These are phyloP conservation scores for Notothenia rossii DNA, from an alignment of 2,113 vertebrate species.

Conservation along the genomic window DNA sequence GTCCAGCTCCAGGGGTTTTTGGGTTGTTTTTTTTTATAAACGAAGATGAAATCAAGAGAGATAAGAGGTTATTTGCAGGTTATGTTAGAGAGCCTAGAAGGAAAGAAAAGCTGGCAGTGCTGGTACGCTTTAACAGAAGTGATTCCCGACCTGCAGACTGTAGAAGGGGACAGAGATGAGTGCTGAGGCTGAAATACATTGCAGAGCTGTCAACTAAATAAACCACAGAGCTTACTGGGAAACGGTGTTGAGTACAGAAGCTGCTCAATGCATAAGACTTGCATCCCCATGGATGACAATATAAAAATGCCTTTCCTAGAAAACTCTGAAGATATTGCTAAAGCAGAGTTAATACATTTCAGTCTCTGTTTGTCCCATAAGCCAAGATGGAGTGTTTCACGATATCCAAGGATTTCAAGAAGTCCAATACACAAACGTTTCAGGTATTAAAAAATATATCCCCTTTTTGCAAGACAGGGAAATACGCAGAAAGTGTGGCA, in stretches of 20 bases:
- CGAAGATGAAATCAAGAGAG: constrained; percentile 36
- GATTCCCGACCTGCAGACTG: constrained; percentile 57
- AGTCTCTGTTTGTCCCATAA: constrained; percentile 29
- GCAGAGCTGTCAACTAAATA: constrained; percentile 68
- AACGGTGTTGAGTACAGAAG: constrained; percentile 41
- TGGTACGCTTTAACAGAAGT: constrained; percentile 48
- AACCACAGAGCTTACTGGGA: constrained; percentile 50
- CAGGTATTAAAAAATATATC: constrained; percentile 4
- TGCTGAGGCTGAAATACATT: constrained; percentile 64
- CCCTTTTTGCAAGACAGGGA: background rate
- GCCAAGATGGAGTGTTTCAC: background rate
- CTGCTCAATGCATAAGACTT: constrained; percentile 39
- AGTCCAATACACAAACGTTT: background rate
- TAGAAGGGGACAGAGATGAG: constrained; percentile 63
- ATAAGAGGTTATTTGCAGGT: constrained; percentile 52
- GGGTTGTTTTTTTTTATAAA: constrained; percentile 2
- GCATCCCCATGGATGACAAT: constrained; percentile 43
- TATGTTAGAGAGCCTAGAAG: constrained; percentile 37
- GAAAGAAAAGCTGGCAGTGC: constrained; percentile 31
- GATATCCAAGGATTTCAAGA: constrained; percentile 6
- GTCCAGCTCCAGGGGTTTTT: constrained; percentile 35
- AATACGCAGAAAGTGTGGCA: background rate
- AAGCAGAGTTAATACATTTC: constrained; percentile 12
- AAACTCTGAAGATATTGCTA: background rate
- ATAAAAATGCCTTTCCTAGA: constrained; percentile 20